Base-by-base conservation (phyloP, 1,140 invertebrate species). In the Drosophila ananassae region DNA sequence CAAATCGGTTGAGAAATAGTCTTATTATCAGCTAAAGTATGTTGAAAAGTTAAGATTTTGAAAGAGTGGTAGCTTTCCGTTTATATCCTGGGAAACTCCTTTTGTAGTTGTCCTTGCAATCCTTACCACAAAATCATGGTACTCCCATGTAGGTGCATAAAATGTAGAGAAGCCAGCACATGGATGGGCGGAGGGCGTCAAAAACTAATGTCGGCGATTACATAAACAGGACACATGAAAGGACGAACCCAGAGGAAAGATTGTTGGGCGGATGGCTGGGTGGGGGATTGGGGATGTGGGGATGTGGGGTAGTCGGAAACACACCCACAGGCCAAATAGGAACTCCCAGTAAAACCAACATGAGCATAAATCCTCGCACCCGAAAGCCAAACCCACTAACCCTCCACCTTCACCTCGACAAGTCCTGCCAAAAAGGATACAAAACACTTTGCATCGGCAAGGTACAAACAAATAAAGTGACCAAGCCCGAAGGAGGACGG, bases 221-320 rank as follows among this genome's bases (percentile, higher is more conserved):
- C 83, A 87, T 87, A 87, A 85, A 87, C 82, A 89, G 74, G 82
- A 82, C 82, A 87, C 82, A 85, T 72, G 83, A 87, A 85, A 78
- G 81, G 82, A 82, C 82, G 69, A 75, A 47, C 77, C 55, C 48
- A 52, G 69, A 37, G 52, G 62, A 52, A 41, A 41, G 13, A 41
- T 41, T 8, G 39, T 10, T 34, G 32, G 32, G 7, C 2, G 54
- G n/a, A 10, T 34, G 32, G 32, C 1, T 3, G 54, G 46, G 24
- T 32, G 61, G 28, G 24, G 17, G 17, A 17, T 0, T 17, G 17
- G 17, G 17, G 17, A 17, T 17, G 17, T 17, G 17, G 17, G 17
- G 17, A 17, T 17, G 17, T 17, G 17, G 17, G 25, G 10, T n/a
- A 28, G 34, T 13, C 17, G 44, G 21, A 7, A 60, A 76, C 82